Evolutionary conservation across 2,888 invertebrate genomes (phyloP).

Genomic region (Seira ritae): DNA sequence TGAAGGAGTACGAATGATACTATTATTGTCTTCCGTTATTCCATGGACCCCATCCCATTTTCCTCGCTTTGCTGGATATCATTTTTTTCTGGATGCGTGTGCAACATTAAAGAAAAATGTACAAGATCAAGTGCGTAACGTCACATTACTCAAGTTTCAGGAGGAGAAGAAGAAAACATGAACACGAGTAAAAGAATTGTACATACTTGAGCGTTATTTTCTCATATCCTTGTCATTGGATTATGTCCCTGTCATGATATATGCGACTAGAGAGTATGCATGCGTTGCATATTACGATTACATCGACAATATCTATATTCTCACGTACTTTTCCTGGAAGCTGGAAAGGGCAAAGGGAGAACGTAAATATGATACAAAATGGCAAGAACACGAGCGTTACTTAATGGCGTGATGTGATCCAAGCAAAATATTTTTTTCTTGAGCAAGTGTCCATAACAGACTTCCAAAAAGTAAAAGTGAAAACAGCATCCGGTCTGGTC

Average conservation of each 20-base stretch:
- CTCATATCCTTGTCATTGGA: constrained; percentile 58
- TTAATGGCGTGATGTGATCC: too few species aligned
- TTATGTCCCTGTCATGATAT: constrained; percentile 49
- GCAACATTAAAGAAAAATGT: constrained; percentile 11
- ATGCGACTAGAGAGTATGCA: constrained; percentile 44
- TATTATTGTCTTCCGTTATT: constrained; percentile 43
- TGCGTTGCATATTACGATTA: constrained; percentile 46
- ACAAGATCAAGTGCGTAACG: too few species aligned
- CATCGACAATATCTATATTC: not conserved
- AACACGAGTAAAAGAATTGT: constrained; percentile 49
- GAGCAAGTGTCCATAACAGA: too few species aligned
- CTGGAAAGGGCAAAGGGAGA: constrained; percentile 13
- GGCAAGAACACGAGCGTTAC: constrained; percentile 19
- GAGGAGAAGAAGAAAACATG: constrained; percentile 35
- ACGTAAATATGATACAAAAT: constrained; percentile 19
- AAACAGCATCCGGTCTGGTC: too few species aligned
- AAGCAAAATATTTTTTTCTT: too few species aligned
- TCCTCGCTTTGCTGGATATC: constrained; percentile 2
- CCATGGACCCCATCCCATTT: not conserved
- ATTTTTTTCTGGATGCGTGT: constrained; percentile 43
- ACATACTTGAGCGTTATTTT: constrained; percentile 53
- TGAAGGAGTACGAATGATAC: constrained; percentile 52
- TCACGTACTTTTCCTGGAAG: too few species aligned
- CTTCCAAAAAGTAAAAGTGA: too few species aligned
- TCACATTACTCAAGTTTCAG: too few species aligned